phyloP scores from a whole-genome alignment of 2,888 invertebrate genomes.

The Leptura quadrifasciata region DNA sequence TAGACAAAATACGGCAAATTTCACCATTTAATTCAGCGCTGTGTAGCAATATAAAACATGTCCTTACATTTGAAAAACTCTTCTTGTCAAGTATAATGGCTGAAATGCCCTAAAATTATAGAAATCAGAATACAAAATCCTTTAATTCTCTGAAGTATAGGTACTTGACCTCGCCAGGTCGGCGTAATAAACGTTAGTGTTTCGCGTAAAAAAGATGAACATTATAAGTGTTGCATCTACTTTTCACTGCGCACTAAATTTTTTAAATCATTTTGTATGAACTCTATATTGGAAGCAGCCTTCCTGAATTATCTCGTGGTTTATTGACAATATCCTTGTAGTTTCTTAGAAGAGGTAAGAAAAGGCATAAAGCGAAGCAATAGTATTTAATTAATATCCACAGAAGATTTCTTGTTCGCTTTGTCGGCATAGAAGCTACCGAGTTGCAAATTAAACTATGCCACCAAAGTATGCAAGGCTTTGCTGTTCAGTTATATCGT shows the following conservation, averaged over 20 bases:
- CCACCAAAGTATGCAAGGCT: conserved; percentile 71
- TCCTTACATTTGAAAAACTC: too few species aligned
- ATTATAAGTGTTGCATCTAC: neutral
- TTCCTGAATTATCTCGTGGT: conserved; percentile 41
- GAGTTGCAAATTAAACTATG: conserved; percentile 73
- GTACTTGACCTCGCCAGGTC: neutral
- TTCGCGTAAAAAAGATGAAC: neutral
- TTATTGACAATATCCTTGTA: conserved; percentile 46
- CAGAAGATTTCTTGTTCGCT: conserved; percentile 67
- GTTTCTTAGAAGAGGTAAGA: conserved; percentile 45
- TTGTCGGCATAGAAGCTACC: conserved; percentile 71
- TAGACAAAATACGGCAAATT: too few species aligned
- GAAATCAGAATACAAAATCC: too few species aligned
- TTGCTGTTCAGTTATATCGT: conserved; percentile 69
- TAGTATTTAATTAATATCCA: conserved; percentile 68
- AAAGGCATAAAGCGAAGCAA: conserved; percentile 47
- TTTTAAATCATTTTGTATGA: neutral
- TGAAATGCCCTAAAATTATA: too few species aligned
- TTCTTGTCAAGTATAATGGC: too few species aligned
- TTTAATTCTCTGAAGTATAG: too few species aligned
- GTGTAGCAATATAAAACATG: too few species aligned
- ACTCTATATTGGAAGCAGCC: conserved; percentile 5
- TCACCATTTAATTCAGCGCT: too few species aligned
- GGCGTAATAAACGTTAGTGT: neutral
- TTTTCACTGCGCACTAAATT: neutral